These are phyloP conservation scores for Hippocampus guttulatus DNA, from an alignment of 2,113 vertebrate species.

Conservation along the genomic window DNA sequence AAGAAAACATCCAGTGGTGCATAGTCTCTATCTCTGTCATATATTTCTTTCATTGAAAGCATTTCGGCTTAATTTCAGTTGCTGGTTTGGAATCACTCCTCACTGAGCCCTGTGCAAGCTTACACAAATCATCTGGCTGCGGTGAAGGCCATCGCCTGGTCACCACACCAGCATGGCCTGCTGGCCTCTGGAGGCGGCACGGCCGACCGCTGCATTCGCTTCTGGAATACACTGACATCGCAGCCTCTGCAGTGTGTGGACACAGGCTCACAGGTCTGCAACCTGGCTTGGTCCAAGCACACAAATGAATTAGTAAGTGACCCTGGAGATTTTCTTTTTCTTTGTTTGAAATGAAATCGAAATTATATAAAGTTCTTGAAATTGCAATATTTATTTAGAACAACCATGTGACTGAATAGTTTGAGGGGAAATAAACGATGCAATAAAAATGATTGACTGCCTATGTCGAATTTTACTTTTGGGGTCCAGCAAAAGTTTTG, in stretches of 20 bases:
- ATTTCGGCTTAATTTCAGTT: conserved; percentile 66
- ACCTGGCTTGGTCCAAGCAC: conserved; percentile 98
- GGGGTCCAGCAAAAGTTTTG: too few species aligned
- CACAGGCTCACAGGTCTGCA: conserved; percentile 96
- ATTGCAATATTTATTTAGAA: background rate
- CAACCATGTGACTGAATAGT: too few species aligned
- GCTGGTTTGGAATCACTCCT: conserved; percentile 95
- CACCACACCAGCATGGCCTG: conserved; percentile 93
- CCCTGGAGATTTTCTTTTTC: background rate
- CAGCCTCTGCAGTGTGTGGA: conserved; percentile 96
- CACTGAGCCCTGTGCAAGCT: conserved; percentile 85
- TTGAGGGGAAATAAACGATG: too few species aligned
- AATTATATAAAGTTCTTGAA: background rate
- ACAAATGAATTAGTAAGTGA: conserved; percentile 90
- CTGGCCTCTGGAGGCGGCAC: conserved; percentile 92
- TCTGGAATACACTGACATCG: conserved; percentile 97
- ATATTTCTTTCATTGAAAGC: background rate
- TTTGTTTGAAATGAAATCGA: background rate
- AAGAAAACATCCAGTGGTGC: too few species aligned
- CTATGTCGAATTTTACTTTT: too few species aligned
- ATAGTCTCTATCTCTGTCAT: background rate
- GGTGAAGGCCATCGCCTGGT: conserved; percentile 98
- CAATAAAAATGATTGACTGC: too few species aligned
- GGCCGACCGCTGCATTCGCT: conserved; percentile 95
- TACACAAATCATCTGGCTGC: conserved; percentile 97